phyloP scores from a whole-genome alignment of 2,797 vertebrate species.

The Pantherophis vulpinus region DNA sequence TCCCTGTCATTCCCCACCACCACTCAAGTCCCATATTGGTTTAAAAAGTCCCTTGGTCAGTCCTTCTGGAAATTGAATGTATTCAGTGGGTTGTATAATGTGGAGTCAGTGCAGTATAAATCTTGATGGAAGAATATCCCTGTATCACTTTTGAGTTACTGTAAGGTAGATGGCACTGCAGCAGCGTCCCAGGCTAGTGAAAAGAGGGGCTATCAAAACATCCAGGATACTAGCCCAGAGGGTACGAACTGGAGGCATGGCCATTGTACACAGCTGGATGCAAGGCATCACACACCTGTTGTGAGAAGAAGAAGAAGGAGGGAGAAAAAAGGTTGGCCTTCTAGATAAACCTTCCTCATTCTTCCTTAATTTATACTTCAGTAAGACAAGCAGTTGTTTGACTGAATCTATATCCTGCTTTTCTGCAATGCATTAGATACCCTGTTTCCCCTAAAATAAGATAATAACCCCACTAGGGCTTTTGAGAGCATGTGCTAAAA shows the following conservation, averaged over 20 bases:
- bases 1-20: neutral
- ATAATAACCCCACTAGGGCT: too few relatives aligned
- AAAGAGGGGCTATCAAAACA: slow-evolving; percentile 72
- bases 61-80: neutral
- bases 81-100: neutral
- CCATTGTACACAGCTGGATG: slow-evolving; percentile 75
- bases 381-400: neutral
- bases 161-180: slow-evolving; percentile 70
- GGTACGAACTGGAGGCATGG: slow-evolving; percentile 74
- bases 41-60: neutral
- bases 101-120: neutral
- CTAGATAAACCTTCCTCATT: neutral
- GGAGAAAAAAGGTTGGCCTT: neutral
- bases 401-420: neutral
- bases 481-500: too few relatives aligned
- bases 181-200: slow-evolving; percentile 70
- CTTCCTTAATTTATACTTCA: neutral
- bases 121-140: neutral
- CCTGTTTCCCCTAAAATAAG: too few relatives aligned
- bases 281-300: slow-evolving; percentile 73
- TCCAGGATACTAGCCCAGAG: slow-evolving; percentile 74
- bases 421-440: neutral
- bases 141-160: slow-evolving; percentile 63
- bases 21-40: neutral
- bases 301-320: neutral